Conservation (phyloP, 2,888 invertebrate genomes). For the Epinotia nisella region DNA sequence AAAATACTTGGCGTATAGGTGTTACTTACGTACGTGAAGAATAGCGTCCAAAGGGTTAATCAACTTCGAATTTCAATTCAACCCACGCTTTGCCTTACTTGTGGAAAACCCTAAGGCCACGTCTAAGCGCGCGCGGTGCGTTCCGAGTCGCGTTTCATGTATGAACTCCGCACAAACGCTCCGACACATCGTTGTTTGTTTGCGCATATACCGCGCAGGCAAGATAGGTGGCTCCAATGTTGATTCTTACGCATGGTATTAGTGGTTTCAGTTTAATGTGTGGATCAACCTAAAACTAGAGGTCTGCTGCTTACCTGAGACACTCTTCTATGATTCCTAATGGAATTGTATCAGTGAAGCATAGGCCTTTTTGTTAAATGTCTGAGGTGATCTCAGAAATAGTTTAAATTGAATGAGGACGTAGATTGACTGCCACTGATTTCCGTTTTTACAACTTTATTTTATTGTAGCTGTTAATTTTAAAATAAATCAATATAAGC, state of each 20-base stretch:
- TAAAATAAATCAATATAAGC: slow-evolving; percentile 34
- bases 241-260: background rate
- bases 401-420: slow-evolving; percentile 32
- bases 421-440: slow-evolving; percentile 37
- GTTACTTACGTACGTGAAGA: too few species aligned
- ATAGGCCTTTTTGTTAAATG: background rate
- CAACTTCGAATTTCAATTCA: too few species aligned
- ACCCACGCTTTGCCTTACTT: too few species aligned
- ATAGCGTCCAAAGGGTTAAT: too few species aligned
- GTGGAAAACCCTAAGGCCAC: too few species aligned
- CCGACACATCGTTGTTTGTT: too few species aligned
- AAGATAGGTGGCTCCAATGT: too few species aligned
- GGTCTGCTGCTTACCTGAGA: background rate
- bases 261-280: background rate
- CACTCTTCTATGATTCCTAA: background rate
- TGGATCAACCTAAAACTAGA: background rate
- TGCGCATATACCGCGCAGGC: too few species aligned
- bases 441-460: slow-evolving; percentile 32
- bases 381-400: background rate
- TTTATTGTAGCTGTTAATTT: slow-evolving; percentile 40
- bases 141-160: too few species aligned
- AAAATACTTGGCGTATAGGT: too few species aligned
- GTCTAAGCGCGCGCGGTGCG: too few species aligned
- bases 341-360: slow-evolving; percentile 4
- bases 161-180: too few species aligned